phyloP scores from a whole-genome alignment of 1,140 invertebrate genomes.

The Megalonaias nervosa region DNA sequence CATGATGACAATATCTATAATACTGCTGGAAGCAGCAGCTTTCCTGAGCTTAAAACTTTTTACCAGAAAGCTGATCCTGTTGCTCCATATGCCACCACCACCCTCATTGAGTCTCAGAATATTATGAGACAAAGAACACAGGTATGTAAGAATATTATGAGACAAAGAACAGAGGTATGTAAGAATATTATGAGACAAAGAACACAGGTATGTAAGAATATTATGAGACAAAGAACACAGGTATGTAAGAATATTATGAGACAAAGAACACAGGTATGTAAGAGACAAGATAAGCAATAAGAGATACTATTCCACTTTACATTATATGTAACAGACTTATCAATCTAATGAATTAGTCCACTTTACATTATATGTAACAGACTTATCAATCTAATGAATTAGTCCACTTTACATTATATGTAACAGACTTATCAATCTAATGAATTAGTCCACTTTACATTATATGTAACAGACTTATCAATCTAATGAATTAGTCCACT shows the following conservation, averaged over 20 bases:
- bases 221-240: slow-evolving; percentile 31
- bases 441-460: too few species aligned
- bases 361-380: too few species aligned
- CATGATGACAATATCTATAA: slow-evolving; percentile 58
- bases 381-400: too few species aligned
- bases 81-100: slow-evolving; percentile 88
- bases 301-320: too few species aligned
- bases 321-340: too few species aligned
- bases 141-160: slow-evolving; percentile 10
- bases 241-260: slow-evolving; percentile 28
- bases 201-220: slow-evolving; percentile 26
- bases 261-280: slow-evolving; percentile 18
- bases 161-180: slow-evolving; percentile 32
- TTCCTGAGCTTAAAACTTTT: slow-evolving; percentile 80
- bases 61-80: slow-evolving; percentile 80
- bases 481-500: too few species aligned
- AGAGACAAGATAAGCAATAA: too few species aligned
- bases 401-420: too few species aligned
- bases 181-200: slow-evolving; percentile 30
- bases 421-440: too few species aligned
- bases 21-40: slow-evolving; percentile 37
- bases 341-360: too few species aligned
- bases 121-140: slow-evolving; percentile 29
- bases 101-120: slow-evolving; percentile 73
- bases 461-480: too few species aligned